Evolutionary conservation across 2,888 invertebrate genomes (phyloP), one percentile per base, ranked within the genome.

Genomic region (Parascotia fuliginaria): DNA sequence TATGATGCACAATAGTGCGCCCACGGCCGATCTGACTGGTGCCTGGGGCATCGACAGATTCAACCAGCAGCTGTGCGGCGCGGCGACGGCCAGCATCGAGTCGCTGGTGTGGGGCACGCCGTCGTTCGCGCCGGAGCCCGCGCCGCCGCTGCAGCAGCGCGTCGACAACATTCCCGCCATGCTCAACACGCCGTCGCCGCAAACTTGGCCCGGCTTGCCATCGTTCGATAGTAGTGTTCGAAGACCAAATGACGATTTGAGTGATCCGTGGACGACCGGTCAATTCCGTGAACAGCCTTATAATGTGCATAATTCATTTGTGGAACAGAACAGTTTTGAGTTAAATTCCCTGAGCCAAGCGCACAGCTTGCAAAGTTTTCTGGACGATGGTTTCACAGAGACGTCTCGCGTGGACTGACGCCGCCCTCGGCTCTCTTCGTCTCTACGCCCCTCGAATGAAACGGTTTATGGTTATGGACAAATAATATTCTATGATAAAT

Each of bases 381-480:
- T 90, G 54, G 91, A 90, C 61, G 91, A 90, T 37, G 74, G 75
- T 41, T 90, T 83, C 75, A 52, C 87, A 51, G 89, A 87, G 67
- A 58, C 83, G 42, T 86, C 90, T 28, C 89, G 90, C 65, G 86
- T 85, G 57, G 90, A 91, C 81, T 92, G 89, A 90, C 81, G 72
- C 72, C 81, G 72, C 72, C 47, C 72, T 54, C 53, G 65, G 29
- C 44, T 42, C 55, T 54, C 52, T 44, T 55, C 46, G 55, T 42
- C 54, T 51, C 52, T 43, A 42, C 58, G 55, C 45, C 53, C 54
- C 42, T 58, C 49, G 42, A 60, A 65, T 51, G 52, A 55, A 55
- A 55, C 59, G 51, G 37, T 47, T 60, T 65, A 67, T 66, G 60
- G 59, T 59, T 55, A 65, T 56, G 58, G 68, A 75, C 73, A 47